Evolutionary conservation across 2,113 vertebrate genomes (phyloP), one percentile per base, ranked within the genome.

Genomic region (Ailurus styani): DNA sequence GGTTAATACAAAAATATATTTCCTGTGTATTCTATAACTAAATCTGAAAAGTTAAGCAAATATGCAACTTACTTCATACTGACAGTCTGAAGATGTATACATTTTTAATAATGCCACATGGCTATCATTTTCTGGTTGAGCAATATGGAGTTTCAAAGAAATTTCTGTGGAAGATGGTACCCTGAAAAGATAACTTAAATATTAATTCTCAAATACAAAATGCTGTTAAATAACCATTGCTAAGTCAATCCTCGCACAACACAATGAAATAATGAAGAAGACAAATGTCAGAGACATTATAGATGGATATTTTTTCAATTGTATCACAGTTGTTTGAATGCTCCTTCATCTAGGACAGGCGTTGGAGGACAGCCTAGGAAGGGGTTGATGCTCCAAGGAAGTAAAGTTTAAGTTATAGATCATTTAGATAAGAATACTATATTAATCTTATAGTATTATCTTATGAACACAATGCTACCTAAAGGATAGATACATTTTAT

Each of bases 31-130:
- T 72, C 79, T 60, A 37, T 77, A 90, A 94, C 3, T 57, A 89
- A 92, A 72, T 66, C 55, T 90, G 83, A 60, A 85, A 90, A 82
- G 82, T 52, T 60, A 90, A 60, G 42, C 31, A 87, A 85, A 72
- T 21, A 4, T 21, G 29, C 66, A 93, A 97, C 98, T 98, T 98
- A 99, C 99, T 99, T 99, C 99, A 97, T 99, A 99, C n/a, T 99
- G 99, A 98, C 99, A 99, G 98, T 99, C 99, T 96, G 99, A 99
- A 50, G 99, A 99, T 88, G 99, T 99, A 98, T 99, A 99, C 98
- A 99, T 99, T 96, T 99, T 99, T 87, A 99, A 96, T 68, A 98
- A 99, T 89, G 98, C 99, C 96, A 98, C 98, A 57, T 97, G 97
- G 95, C 98, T 99, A 55, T 99, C 96, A 87, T 99, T 99, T 96